Evolutionary conservation across 2,797 vertebrate species (phyloP).

Genomic region (Pteropus rufus): DNA sequence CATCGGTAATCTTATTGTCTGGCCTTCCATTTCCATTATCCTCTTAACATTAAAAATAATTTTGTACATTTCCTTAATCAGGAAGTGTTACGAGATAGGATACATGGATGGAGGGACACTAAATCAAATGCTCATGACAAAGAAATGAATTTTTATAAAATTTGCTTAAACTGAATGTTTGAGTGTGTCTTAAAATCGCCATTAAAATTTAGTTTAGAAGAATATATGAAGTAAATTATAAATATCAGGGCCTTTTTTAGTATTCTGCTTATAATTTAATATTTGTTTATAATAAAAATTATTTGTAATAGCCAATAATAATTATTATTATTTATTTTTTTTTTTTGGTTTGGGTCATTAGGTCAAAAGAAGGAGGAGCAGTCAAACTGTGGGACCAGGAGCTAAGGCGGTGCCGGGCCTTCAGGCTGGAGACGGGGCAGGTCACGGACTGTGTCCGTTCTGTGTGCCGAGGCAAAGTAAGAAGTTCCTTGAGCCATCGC

Average conservation of each 20-base stretch:
- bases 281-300: background rate
- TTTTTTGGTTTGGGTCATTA: constrained; percentile 68
- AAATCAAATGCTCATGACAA: background rate
- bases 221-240: background rate
- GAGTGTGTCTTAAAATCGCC: background rate
- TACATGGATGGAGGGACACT: background rate
- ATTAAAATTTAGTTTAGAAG: background rate
- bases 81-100: background rate
- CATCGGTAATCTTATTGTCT: background rate
- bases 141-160: background rate
- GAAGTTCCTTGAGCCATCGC: fast-evolving
- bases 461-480: constrained; percentile 95
- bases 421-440: constrained; percentile 94
- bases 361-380: constrained; percentile 96
- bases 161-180: background rate
- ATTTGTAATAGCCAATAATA: background rate
- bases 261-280: background rate
- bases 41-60: background rate
- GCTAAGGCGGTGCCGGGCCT: constrained; percentile 95
- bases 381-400: constrained; percentile 98
- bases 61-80: background rate
- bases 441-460: constrained; percentile 94
- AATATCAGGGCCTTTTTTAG: background rate
- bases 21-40: background rate
- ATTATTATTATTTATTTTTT: background rate